Conservation (phyloP, 1,140 invertebrate species). For the Camponotus pennsylvanicus region DNA sequence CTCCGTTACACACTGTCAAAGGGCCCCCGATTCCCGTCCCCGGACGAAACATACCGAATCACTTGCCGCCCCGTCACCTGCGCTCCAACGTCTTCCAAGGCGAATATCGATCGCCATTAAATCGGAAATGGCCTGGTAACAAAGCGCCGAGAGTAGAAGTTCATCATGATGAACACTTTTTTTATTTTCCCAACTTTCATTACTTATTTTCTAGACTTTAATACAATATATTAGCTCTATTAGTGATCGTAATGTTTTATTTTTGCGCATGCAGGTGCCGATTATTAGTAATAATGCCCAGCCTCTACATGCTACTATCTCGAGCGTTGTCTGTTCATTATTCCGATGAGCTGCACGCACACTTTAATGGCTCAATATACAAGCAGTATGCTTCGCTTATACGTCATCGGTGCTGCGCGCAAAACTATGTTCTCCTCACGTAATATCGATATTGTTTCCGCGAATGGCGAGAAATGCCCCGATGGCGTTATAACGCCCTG, state of each 20-base stretch:
- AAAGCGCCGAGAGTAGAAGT: neutral
- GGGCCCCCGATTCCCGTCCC: slow-evolving; percentile 39
- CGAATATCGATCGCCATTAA: slow-evolving; percentile 46
- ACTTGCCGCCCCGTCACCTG: slow-evolving; percentile 73
- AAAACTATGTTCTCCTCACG: slow-evolving; percentile 54
- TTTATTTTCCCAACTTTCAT: neutral
- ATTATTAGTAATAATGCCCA: slow-evolving; percentile 65
- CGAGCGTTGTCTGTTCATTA: slow-evolving; percentile 70
- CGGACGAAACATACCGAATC: slow-evolving; percentile 58
- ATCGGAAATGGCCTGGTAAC: neutral
- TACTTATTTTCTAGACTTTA: neutral
- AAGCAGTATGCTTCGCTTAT: slow-evolving; percentile 37
- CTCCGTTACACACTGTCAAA: slow-evolving; percentile 65
- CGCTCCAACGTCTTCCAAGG: slow-evolving; percentile 53
- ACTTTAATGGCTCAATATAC: slow-evolving; percentile 72
- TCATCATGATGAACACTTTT: neutral
- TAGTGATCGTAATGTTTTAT: neutral
- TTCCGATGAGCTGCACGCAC: slow-evolving; percentile 54
- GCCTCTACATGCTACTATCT: slow-evolving; percentile 48
- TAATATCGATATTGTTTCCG: slow-evolving; percentile 74
- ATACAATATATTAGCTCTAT: neutral
- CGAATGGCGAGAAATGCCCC: slow-evolving; percentile 74
- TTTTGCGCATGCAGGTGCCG: slow-evolving; percentile 20
- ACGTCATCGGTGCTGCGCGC: slow-evolving; percentile 61
- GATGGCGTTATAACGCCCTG: slow-evolving; percentile 63